Evolutionary conservation across 1,140 invertebrate species (phyloP).

Genomic region (Drosophila ogumai): DNA sequence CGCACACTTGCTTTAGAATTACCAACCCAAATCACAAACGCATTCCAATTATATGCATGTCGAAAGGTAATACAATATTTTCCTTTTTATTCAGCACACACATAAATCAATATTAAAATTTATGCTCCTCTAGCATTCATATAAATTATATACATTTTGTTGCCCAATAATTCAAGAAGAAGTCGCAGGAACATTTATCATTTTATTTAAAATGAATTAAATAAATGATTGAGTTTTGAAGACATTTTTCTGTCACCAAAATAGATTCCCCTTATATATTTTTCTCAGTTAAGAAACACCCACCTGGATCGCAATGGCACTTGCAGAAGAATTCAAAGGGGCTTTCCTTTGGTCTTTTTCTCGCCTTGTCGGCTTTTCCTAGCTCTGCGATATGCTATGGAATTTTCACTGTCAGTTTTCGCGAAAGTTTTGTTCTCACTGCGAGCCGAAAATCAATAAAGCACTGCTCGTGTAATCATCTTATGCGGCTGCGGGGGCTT

Average conservation of each 20-base stretch:
- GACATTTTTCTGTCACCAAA: conserved; percentile 10
- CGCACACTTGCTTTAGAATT: not conserved
- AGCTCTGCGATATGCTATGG: not conserved
- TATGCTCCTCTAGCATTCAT: conserved; percentile 6
- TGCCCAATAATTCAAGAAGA: conserved; percentile 22
- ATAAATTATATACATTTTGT: conserved; percentile 33
- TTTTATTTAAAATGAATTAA: not conserved
- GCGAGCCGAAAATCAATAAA: conserved; percentile 64
- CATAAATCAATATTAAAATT: conserved; percentile 31
- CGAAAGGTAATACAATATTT: not conserved
- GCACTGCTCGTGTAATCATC: conserved; percentile 60
- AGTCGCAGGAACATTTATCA: conserved; percentile 11
- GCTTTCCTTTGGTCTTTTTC: conserved; percentile 34
- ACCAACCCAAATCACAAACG: not conserved
- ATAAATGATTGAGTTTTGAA: not conserved
- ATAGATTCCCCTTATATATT: not conserved
- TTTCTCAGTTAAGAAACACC: conserved; percentile 38
- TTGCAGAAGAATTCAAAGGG: conserved; percentile 82
- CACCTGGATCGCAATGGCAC: conserved; percentile 84
- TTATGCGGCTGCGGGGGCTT: conserved; percentile 32
- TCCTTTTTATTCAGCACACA: not conserved
- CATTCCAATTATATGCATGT: not conserved
- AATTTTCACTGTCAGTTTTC: conserved; percentile 22
- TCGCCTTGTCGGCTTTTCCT: conserved; percentile 31
- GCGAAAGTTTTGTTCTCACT: conserved; percentile 40